phyloP scores from a whole-genome alignment of 2,113 vertebrate species.

The Callithrix jacchus region DNA sequence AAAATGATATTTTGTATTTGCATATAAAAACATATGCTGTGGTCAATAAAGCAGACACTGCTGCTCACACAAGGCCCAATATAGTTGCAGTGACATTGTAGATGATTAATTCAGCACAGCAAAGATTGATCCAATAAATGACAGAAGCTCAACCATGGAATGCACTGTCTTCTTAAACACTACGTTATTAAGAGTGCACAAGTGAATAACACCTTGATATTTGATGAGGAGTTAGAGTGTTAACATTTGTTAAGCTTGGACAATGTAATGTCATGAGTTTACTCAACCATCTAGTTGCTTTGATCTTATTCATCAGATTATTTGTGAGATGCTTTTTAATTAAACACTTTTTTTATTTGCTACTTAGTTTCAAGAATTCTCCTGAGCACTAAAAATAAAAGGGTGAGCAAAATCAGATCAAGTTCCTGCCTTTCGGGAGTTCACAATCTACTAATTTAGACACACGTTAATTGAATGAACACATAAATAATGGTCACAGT shows the following conservation, averaged over 20 bases:
- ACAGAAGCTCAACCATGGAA: background rate
- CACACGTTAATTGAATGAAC: background rate
- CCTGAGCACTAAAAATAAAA: background rate
- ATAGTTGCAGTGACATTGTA: background rate
- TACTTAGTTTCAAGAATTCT: background rate
- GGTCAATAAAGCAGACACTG: background rate
- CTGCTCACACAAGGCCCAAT: background rate
- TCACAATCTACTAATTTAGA: background rate
- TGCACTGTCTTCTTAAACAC: background rate
- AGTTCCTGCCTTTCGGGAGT: background rate
- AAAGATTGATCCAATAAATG: background rate
- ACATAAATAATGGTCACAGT: background rate
- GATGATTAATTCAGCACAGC: background rate
- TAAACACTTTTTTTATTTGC: background rate
- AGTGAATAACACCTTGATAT: background rate
- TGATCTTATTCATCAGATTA: background rate
- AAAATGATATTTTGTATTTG: background rate
- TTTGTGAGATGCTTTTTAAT: background rate
- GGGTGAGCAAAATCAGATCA: background rate
- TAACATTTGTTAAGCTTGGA: background rate
- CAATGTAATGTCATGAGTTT: background rate
- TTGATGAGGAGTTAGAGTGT: background rate
- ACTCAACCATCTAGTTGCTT: background rate
- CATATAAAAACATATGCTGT: background rate
- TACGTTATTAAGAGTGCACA: background rate